A percentile compares a stretch with the other conserved stretches of the same genome.
phyloP scores from a whole-genome alignment of 2,113 vertebrate species.

The Sorex araneus region DNA sequence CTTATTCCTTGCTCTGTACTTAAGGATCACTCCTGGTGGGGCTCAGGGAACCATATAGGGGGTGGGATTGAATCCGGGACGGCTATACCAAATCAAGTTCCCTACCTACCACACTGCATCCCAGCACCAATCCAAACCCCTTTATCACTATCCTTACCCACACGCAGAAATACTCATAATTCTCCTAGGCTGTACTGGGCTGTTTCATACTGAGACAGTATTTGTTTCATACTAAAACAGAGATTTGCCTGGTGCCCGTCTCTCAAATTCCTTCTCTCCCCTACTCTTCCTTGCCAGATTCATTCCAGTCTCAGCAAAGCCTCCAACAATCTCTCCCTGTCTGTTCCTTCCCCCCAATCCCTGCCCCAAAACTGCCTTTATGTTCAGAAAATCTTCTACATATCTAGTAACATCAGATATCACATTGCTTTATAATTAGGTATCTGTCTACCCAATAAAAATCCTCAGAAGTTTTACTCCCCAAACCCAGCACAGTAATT shows the following conservation, averaged over 20 bases:
- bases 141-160: not conserved
- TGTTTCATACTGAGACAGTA: not conserved
- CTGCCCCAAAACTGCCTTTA: not conserved
- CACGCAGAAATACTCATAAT: not conserved
- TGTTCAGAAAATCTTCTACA: constrained; percentile 19
- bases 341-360: not conserved
- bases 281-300: not conserved
- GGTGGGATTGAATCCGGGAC: too few relatives aligned
- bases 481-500: constrained; percentile 45
- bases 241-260: not conserved
- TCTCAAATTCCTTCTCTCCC: not conserved
- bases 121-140: too few relatives aligned
- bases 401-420: constrained; percentile 17
- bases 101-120: too few relatives aligned
- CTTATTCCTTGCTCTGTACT: too few relatives aligned
- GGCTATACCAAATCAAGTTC: too few relatives aligned
- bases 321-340: not conserved
- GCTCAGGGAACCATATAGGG: too few relatives aligned
- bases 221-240: too few relatives aligned
- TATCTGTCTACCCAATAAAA: constrained; percentile 45
- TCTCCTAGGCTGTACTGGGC: not conserved
- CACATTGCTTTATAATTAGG: constrained; percentile 57
- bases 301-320: not conserved
- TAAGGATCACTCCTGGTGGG: too few relatives aligned
- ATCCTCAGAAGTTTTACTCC: not conserved